A percentile compares a stretch with the other conserved stretches of the same genome.
These are phyloP conservation scores for Ophiodon elongatus DNA, from an alignment of 2,113 vertebrate species.

Conservation along the genomic window DNA sequence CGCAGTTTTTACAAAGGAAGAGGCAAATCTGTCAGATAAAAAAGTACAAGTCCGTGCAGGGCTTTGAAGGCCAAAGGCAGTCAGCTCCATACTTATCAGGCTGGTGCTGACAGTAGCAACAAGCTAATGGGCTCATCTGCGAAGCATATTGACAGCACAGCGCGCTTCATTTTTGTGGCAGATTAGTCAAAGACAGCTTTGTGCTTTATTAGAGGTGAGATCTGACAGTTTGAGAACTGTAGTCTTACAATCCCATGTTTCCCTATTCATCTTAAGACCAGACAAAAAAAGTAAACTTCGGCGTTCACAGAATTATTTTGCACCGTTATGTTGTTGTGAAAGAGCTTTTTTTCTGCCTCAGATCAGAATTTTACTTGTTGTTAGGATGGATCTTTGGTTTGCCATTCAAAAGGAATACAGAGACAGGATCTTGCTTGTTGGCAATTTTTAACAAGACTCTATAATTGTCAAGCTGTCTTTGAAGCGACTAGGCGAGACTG, in stretches of 20 bases:
- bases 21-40: conserved; percentile 68
- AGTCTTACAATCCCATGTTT: conserved; percentile 43
- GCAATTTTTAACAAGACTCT: conserved; percentile 54
- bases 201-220: conserved; percentile 70
- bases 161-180: conserved; percentile 42
- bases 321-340: background rate
- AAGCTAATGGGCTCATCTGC: conserved; percentile 76
- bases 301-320: conserved; percentile 48
- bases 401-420: conserved; percentile 24
- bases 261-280: conserved; percentile 47
- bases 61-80: conserved; percentile 72
- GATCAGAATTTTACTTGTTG: conserved; percentile 53
- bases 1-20: conserved; percentile 52
- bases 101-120: conserved; percentile 68
- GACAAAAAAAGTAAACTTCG: conserved; percentile 48
- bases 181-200: conserved; percentile 62
- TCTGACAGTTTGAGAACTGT: conserved; percentile 63
- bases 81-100: conserved; percentile 61
- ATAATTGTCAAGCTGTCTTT: conserved; percentile 58
- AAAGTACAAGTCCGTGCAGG: conserved; percentile 44
- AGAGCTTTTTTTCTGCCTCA: conserved; percentile 21
- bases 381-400: conserved; percentile 40
- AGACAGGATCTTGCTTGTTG: conserved; percentile 44
- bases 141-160: conserved; percentile 67
- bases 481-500: conserved; percentile 21